Evolutionary conservation across 35 echinoderm and acorn worm genomes (phyloP).

Genomic region (Apostichopus japonicus): DNA sequence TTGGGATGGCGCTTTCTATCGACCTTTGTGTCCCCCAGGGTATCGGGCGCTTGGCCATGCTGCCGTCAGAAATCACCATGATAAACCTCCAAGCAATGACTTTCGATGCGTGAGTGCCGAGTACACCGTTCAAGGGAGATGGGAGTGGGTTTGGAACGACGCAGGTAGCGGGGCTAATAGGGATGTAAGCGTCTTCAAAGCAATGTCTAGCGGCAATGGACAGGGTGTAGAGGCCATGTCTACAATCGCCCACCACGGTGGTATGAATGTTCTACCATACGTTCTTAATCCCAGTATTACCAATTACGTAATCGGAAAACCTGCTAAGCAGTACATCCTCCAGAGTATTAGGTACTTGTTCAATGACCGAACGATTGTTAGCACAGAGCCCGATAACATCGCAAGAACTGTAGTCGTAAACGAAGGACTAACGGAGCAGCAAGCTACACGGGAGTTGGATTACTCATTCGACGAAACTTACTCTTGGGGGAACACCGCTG

Average conservation of each 20-base stretch:
- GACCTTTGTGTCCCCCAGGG: neutral
- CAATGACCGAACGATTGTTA: neutral
- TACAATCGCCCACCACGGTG: neutral
- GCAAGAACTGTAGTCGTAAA: neutral
- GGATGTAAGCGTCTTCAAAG: neutral
- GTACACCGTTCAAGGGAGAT: slow-evolving; percentile 1
- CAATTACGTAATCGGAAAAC: slow-evolving; percentile 14
- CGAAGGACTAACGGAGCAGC: neutral
- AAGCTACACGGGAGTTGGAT: neutral
- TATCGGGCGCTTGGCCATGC: slow-evolving; percentile 12
- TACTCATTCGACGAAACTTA: neutral
- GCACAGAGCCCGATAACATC: neutral
- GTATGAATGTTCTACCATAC: neutral
- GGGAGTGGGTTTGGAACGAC: slow-evolving; percentile 28
- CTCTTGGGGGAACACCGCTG: neutral
- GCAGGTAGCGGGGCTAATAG: neutral
- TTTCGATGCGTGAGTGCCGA: neutral
- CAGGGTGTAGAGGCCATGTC: neutral
- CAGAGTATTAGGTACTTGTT: neutral
- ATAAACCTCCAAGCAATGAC: too few relatives aligned
- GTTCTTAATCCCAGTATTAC: neutral
- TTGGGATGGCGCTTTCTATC: neutral
- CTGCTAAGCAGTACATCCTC: neutral
- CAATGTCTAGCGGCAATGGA: neutral
- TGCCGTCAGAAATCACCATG: neutral